Percentiles rank a stretch among this genome's conserved stretches.
Evolutionary conservation across 2,113 vertebrate genomes (phyloP).

Genomic region (Gambusia affinis): DNA sequence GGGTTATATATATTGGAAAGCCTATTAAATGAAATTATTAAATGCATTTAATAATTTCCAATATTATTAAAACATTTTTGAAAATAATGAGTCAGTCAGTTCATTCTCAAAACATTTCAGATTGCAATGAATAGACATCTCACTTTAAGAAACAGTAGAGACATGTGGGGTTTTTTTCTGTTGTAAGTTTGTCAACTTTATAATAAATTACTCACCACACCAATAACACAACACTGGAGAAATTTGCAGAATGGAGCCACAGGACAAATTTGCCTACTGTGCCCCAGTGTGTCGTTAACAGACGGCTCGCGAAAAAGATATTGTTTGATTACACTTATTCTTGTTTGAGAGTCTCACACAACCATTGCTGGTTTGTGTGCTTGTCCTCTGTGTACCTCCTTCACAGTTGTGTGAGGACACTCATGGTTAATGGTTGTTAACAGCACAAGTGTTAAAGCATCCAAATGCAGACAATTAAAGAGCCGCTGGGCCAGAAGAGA

Average conservation of each 20-base stretch:
- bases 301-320: constrained; percentile 58
- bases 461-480: constrained; percentile 89
- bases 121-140: not conserved
- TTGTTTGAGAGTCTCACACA: constrained; percentile 53
- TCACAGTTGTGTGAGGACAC: constrained; percentile 90
- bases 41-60: no score
- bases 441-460: constrained; percentile 88
- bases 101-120: not conserved
- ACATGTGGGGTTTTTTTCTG: not conserved
- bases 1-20: no score
- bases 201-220: not conserved
- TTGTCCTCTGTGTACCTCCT: constrained; percentile 81
- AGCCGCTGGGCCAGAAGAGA: constrained; percentile 83
- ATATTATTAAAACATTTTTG: no score
- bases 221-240: constrained; percentile 7
- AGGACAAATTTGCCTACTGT: constrained; percentile 53
- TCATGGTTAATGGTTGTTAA: constrained; percentile 90
- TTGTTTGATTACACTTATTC: constrained; percentile 79
- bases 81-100: no score
- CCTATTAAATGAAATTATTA: no score
- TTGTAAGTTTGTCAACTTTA: not conserved
- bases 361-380: constrained; percentile 32
- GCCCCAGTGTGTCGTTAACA: constrained; percentile 81
- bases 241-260: constrained; percentile 29
- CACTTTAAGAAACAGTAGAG: not conserved